A percentile compares a stretch with the other conserved stretches of the same genome.
These are phyloP conservation scores for Drosophila anomalata DNA, from an alignment of 2,888 invertebrate genomes.

Conservation along the genomic window DNA sequence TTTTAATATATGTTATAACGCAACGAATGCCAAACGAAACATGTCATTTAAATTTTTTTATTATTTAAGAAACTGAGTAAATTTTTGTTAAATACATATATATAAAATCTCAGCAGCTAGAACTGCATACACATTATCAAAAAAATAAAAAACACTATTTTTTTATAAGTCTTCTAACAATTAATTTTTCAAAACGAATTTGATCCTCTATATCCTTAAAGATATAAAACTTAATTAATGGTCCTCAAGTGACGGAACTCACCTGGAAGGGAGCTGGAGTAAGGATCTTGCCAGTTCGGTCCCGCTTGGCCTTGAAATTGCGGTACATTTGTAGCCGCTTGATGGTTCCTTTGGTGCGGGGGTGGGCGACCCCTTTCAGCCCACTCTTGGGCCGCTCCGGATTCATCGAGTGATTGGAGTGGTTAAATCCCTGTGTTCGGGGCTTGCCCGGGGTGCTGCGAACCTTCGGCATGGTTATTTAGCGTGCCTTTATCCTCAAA, in stretches of 20 bases:
- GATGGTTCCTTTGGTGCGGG: slow-evolving; percentile 96
- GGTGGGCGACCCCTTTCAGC: slow-evolving; percentile 92
- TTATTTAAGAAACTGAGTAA: no score
- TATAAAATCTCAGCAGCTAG: no score
- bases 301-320: slow-evolving; percentile 97
- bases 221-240: no score
- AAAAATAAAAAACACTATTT: no score
- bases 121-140: neutral
- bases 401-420: slow-evolving; percentile 96
- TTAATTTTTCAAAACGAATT: no score
- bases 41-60: no score
- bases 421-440: slow-evolving; percentile 93
- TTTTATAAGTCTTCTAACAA: no score
- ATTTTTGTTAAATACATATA: no score
- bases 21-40: no score
- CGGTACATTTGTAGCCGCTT: slow-evolving; percentile 99
- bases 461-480: slow-evolving; percentile 89
- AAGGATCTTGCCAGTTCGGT: slow-evolving; percentile 94
- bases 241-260: slow-evolving; percentile 17
- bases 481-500: slow-evolving; percentile 16
- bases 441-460: slow-evolving; percentile 89
- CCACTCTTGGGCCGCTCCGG: slow-evolving; percentile 92
- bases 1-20: no score
- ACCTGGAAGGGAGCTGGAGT: slow-evolving; percentile 97
- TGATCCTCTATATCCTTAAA: no score